Base-by-base conservation (phyloP, 1,140 invertebrate species). In the Drosophila pallidifrons region DNA sequence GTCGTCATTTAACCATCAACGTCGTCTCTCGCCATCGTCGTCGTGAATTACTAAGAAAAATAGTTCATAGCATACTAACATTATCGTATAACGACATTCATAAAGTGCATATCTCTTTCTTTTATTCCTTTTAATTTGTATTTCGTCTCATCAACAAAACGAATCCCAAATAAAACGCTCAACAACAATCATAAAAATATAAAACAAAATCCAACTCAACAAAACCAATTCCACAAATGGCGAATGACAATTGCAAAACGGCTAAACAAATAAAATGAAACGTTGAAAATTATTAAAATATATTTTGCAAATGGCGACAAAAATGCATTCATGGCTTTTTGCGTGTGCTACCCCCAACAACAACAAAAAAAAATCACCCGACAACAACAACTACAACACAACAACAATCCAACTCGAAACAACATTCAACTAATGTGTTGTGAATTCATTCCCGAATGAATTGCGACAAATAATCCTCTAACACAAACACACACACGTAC, bases 311-410 rank as follows among this genome's bases (percentile, higher is more conserved):
- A 77, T 89, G 81, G 75, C 81, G 71, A 89, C 81, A 88, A 88
- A 38, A 87, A 89, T 81, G 81, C 86, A 86, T 90, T 91, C 88
- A 91, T 88, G 88, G 88, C 83, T 91, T 88, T 77, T 88, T 91
- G 71, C 71, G 81, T 71, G 65, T 58, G 63, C 79, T 59, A 58
- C 32, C 25, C 49, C 69, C 46, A 45, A 73, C 43, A 51, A 77
- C 60, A 59, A 75, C 52, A 55, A 69, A 16, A 38, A 55, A 69
- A 16, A 38, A 67, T 38, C 10, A 59, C 30, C 52, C 20, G 35
- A 38, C 6, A 43, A 46, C 38, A 77, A 45, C 67, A 25, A 74
- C 65, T 55, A 83, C 54, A 59, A 73, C 54, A 41, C 49, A 47
- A 67, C 15, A 71, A 65, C 41, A 11, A 67, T 61, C 25, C 32